Percentiles rank a stretch among this genome's conserved stretches.
Evolutionary conservation across 2,888 invertebrate species (phyloP).

Genomic region (Monochamus alternatus): DNA sequence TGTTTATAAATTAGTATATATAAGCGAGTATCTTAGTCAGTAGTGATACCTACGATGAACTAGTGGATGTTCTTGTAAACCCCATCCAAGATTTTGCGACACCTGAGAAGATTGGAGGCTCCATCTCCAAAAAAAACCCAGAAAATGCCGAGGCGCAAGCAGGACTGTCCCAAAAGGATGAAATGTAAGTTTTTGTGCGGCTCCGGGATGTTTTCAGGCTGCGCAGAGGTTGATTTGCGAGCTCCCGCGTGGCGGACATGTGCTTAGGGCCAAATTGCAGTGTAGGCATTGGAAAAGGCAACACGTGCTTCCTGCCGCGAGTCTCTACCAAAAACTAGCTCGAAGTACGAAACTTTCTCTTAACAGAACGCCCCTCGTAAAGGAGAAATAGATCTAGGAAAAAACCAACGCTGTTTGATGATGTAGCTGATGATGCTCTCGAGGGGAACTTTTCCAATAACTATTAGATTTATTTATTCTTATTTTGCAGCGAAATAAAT

Average conservation of each 20-base stretch:
- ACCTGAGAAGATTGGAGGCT: constrained; percentile 60
- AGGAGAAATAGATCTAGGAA: too few species aligned
- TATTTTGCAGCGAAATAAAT: too few species aligned
- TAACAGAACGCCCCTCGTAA: too few species aligned
- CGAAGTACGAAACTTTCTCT: too few species aligned
- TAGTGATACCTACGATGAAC: constrained; percentile 41
- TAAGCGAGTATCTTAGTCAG: constrained; percentile 18
- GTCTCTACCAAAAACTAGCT: neutral
- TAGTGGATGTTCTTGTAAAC: constrained; percentile 47
- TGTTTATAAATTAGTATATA: constrained; percentile 36
- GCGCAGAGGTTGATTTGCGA: constrained; percentile 16
- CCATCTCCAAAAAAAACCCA: constrained; percentile 52
- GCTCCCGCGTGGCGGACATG: constrained; percentile 31
- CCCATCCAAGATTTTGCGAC: constrained; percentile 65
- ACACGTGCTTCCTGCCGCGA: constrained; percentile 18
- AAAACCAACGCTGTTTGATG: too few species aligned
- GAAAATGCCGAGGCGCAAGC: constrained; percentile 73
- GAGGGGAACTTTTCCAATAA: too few species aligned
- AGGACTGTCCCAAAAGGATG: constrained; percentile 73
- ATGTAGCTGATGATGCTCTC: too few species aligned
- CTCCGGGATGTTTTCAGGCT: constrained; percentile 13
- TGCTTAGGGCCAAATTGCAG: constrained; percentile 19
- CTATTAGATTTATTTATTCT: too few species aligned
- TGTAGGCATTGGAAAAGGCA: constrained; percentile 3
- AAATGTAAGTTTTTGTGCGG: constrained; percentile 70